phyloP scores from a whole-genome alignment of 2,888 invertebrate genomes.

The Trichacis sp. region DNA sequence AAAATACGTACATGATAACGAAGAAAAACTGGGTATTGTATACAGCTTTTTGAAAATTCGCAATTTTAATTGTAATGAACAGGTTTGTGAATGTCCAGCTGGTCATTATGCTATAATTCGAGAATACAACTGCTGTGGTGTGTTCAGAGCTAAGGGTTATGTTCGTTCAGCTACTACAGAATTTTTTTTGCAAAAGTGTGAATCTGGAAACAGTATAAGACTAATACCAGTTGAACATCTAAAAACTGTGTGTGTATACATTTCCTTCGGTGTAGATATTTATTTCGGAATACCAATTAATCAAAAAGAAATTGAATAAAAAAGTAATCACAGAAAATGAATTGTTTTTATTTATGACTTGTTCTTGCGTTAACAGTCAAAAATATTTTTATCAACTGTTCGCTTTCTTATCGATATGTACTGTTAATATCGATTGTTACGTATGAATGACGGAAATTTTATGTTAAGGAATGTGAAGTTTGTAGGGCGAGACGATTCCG shows the following conservation, averaged over 20 bases:
- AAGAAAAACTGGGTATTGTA: conserved; percentile 8
- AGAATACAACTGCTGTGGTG: neutral
- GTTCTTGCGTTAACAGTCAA: too few relatives aligned
- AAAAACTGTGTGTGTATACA: neutral
- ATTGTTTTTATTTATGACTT: too few relatives aligned
- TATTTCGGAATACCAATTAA: conserved; percentile 2
- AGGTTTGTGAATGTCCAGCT: too few relatives aligned
- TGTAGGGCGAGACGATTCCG: too few relatives aligned
- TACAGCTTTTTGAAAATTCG: conserved; percentile 19
- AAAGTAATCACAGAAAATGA: too few relatives aligned
- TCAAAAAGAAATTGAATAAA: conserved; percentile 5
- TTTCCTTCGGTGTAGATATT: neutral
- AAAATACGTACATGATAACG: neutral
- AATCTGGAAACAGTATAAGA: neutral
- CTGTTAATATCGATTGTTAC: too few relatives aligned
- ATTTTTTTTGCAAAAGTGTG: neutral
- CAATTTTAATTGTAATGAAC: conserved; percentile 13
- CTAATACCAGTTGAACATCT: neutral
- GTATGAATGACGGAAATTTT: too few relatives aligned
- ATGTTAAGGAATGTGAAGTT: too few relatives aligned
- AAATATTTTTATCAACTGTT: too few relatives aligned
- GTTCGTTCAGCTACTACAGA: neutral
- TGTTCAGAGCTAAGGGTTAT: neutral
- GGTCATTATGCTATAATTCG: neutral
- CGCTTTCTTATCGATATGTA: too few relatives aligned